Base-by-base conservation (phyloP, 2,888 invertebrate species). In the Mimas tiliae region DNA sequence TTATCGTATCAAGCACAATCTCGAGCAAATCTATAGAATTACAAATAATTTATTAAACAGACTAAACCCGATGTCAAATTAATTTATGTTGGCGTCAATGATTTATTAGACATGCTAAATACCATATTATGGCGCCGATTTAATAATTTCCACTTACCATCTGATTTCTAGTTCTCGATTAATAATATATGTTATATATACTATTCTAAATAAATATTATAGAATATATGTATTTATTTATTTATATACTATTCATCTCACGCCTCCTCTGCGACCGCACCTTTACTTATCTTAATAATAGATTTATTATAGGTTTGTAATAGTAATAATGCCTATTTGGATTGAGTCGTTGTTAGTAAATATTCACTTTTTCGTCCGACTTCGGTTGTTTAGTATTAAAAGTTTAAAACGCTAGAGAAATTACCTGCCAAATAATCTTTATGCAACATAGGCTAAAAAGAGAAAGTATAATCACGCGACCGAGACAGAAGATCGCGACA, bases 51-150 rank as follows among this genome's bases (percentile, higher is more conserved):
- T 27, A 38, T 55, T 55, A 16, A 55, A 55, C 38, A 16, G 34
- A 16, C 7, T n/a, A 38, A 34, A 55, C n/a, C 34, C 34, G 38
- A 34, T 71, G 65, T 66, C 55, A 27, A 42, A 69, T 68, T 73
- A 63, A 66, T 70, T 71, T 66, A 73, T 52, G 64, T 48, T 14
- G 47, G 48, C 64, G 58, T 38, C 34, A 55, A 55, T 45, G 65
- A 33, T 62, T 47, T 55, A 68, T 47, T 51, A 62, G 4, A 34
- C 16, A 16, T 55, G 55, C 38, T 55, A 55, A 55, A 8, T 19
- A 33, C n/a, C 62, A 47, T 47, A 62, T 21, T 27, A n/a, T n/a
- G n/a, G 47, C 62, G 62, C 62, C 27, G 42, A 62, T 47, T 48
- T 47, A 21, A 45, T 45, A 45, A 62, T 62, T n/a, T 62, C 45